Percentiles rank a stretch among this genome's conserved stretches.
These are phyloP conservation scores for Melanostoma scalare DNA, from an alignment of 2,888 invertebrate species.

Conservation along the genomic window DNA sequence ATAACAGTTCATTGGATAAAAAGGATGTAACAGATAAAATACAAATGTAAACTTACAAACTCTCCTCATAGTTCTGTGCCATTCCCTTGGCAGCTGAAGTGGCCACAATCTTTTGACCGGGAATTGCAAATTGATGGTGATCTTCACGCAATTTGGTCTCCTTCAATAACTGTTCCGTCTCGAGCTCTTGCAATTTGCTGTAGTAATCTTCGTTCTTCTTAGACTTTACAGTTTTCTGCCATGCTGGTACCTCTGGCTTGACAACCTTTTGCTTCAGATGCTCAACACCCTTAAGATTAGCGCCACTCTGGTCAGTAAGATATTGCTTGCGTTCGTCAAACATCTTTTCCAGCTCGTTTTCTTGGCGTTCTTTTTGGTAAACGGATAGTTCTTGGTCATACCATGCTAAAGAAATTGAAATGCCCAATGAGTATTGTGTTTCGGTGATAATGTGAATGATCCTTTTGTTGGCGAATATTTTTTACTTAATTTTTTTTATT, in stretches of 20 bases:
- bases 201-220: conserved; percentile 94
- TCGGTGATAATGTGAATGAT: not conserved
- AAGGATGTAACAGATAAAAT: conserved; percentile 47
- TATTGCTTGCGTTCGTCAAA: conserved; percentile 92
- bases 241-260: conserved; percentile 90
- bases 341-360: conserved; percentile 92
- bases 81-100: conserved; percentile 92
- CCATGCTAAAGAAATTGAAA: conserved; percentile 87
- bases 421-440: conserved; percentile 52
- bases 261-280: conserved; percentile 86
- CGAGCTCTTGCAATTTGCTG: conserved; percentile 90
- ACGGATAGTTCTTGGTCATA: conserved; percentile 93
- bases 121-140: conserved; percentile 91
- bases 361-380: conserved; percentile 91
- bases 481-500: conserved; percentile 1
- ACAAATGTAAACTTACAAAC: conserved; percentile 86
- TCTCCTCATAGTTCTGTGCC: conserved; percentile 93
- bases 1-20: not conserved
- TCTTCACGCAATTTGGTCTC: conserved; percentile 90
- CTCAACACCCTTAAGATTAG: conserved; percentile 84
- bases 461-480: not conserved
- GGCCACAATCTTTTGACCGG: conserved; percentile 90
- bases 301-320: conserved; percentile 86
- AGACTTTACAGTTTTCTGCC: conserved; percentile 91
- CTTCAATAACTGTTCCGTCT: conserved; percentile 92